These are phyloP conservation scores for Nemurella pictetii DNA, from an alignment of 2,888 invertebrate genomes.

Conservation along the genomic window DNA sequence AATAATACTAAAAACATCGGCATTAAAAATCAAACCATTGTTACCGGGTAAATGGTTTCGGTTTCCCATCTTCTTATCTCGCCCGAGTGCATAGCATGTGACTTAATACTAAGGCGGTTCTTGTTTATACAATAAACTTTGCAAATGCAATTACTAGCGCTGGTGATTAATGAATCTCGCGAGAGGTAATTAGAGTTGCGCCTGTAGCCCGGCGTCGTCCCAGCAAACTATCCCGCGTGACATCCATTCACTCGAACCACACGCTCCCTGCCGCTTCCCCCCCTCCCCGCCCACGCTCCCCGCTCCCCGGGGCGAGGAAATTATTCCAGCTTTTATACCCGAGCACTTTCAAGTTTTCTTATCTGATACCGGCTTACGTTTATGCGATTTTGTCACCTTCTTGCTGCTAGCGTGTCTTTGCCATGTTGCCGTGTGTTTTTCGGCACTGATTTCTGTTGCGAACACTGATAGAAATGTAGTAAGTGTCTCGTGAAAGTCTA, in stretches of 20 bases:
- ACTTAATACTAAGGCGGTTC: background rate
- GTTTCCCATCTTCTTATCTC: background rate
- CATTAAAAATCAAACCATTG: background rate
- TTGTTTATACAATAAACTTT: slow-evolving; percentile 36
- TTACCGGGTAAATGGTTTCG: background rate
- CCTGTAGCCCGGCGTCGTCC: background rate
- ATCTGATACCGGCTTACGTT: background rate
- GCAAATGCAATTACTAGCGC: slow-evolving; percentile 46
- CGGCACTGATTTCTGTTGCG: background rate
- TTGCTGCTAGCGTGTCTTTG: background rate
- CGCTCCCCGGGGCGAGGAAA: too few relatives aligned
- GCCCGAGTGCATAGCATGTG: background rate
- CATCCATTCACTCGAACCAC: background rate
- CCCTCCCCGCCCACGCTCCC: too few relatives aligned
- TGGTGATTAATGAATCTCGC: slow-evolving; percentile 56
- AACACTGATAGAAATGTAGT: background rate
- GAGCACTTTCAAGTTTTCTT: background rate
- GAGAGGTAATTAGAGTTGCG: slow-evolving; percentile 54
- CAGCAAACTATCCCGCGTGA: background rate
- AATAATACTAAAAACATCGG: background rate
- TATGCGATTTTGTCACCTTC: background rate
- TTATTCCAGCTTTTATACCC: background rate
- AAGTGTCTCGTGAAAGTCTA: background rate
- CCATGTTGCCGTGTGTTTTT: background rate
- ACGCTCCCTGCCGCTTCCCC: too few relatives aligned